Base-by-base conservation (phyloP, 2,888 invertebrate genomes). In the Cataglyphis albicans region DNA sequence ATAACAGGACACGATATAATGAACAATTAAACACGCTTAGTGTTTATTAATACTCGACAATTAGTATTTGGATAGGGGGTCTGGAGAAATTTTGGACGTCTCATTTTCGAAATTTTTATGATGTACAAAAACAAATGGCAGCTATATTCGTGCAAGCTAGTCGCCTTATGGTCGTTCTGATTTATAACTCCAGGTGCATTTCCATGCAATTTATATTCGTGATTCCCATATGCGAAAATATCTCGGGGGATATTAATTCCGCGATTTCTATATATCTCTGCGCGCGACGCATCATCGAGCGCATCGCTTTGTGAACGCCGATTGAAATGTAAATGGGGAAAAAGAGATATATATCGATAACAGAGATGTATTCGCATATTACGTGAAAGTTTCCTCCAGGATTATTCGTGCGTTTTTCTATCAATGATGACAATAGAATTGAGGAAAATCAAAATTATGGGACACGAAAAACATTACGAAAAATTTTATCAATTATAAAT, bases 301-400 rank as follows among this genome's bases (percentile, higher is more conserved):
- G 59, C 44, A 25, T 80, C 70, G 70, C 70, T 80, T 80, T 80
- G 70, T 80, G 44, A 44, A 32, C 70, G 59, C 35, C 70, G 70
- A 80, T 80, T 80, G 78, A 80, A 80, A 80, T 80, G 78, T 80
- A 80, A 70, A 80, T 80, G 70, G 32, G 32, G 18, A 70, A 80
- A 80, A 59, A 44, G 57, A 38, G 57, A 38, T 80, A 70, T 70
- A 38, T 80, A 70, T 70, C 70, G 44, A 76, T 76, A 76, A 67
- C 67, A 67, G 35, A 18, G 57, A n/a, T 21, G 21, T 32, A 55
- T 57, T 44, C 57, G 21, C 44, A 25, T 70, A 78, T 59, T 44
- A 29, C 35, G 29, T 25, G 57, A 70, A 18, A 65, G 15, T 70
- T 35, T 38, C 29, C 38, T 10, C 55, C 7, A 9, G 5, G 25